Evolutionary conservation across 2,797 vertebrate species (phyloP).

Genomic region (Micrastur ruficollis): DNA sequence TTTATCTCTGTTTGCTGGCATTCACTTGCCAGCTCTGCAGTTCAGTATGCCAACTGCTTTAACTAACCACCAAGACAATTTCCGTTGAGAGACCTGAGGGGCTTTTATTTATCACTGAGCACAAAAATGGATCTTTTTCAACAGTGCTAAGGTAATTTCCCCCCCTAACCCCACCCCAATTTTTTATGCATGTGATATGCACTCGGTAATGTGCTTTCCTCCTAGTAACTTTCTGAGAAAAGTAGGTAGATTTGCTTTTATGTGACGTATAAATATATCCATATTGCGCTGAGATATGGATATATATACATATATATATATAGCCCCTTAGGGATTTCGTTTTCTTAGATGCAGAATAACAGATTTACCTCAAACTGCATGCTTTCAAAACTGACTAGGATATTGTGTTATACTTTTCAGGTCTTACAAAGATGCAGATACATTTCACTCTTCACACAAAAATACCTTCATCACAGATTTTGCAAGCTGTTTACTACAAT

Average conservation of each 20-base stretch:
- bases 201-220: slow-evolving; percentile 36
- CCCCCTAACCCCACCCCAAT: not conserved
- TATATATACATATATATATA: not conserved
- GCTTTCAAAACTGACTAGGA: slow-evolving; percentile 64
- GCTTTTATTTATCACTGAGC: slow-evolving; percentile 52
- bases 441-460: slow-evolving; percentile 57
- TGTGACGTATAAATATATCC: slow-evolving; percentile 40
- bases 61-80: slow-evolving; percentile 28
- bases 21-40: slow-evolving; percentile 4
- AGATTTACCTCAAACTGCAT: slow-evolving; percentile 76
- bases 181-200: slow-evolving; percentile 53
- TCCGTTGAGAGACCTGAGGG: slow-evolving; percentile 41
- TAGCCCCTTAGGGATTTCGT: slow-evolving; percentile 52
- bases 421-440: slow-evolving; percentile 78
- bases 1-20: slow-evolving; percentile 22
- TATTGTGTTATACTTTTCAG: slow-evolving; percentile 72
- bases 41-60: slow-evolving; percentile 19
- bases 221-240: slow-evolving; percentile 42
- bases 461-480: slow-evolving; percentile 59
- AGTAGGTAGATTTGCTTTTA: slow-evolving; percentile 65
- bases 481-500: slow-evolving; percentile 51
- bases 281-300: not conserved
- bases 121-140: slow-evolving; percentile 18
- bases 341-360: slow-evolving; percentile 68
- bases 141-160: not conserved